Evolutionary conservation across 1,140 invertebrate species (phyloP).

Genomic region (Cydia amplana): DNA sequence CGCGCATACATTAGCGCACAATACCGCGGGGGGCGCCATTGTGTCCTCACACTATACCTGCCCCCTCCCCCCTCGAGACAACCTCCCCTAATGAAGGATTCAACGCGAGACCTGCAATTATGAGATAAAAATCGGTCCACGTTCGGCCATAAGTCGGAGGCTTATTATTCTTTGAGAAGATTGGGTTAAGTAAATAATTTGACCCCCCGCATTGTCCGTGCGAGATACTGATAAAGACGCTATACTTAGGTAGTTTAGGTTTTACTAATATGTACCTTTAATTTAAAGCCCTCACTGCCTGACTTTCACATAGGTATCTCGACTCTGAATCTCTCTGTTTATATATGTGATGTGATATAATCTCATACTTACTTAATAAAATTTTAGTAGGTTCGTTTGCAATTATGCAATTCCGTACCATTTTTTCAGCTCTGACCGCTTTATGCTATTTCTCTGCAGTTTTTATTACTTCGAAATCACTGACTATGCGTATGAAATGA

Average conservation of each 20-base stretch:
- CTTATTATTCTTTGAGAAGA: conserved; percentile 17
- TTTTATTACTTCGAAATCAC: conserved; percentile 10
- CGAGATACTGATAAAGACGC: not conserved
- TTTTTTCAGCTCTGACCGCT: not conserved
- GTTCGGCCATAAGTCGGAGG: conserved; percentile 35
- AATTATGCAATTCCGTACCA: not conserved
- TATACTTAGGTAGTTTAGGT: not conserved
- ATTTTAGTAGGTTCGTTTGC: not conserved
- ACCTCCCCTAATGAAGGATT: conserved; percentile 64
- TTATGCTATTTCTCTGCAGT: not conserved
- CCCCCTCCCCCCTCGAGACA: conserved; percentile 36
- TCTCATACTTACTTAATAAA: not conserved
- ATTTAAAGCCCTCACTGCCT: no score
- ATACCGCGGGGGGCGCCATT: conserved; percentile 72
- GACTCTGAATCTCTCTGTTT: no score
- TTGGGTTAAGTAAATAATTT: conserved; percentile 33
- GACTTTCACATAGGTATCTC: no score
- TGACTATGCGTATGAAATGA: conserved; percentile 1
- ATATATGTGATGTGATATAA: not conserved
- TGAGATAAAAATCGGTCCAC: conserved; percentile 68
- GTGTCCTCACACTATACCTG: conserved; percentile 59
- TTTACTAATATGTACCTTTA: no score
- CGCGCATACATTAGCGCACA: conserved; percentile 76
- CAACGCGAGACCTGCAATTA: conserved; percentile 67
- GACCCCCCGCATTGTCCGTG: conserved; percentile 18